Base-by-base conservation (phyloP, 2,888 invertebrate genomes). In the Chrysotoxum bicinctum region DNA sequence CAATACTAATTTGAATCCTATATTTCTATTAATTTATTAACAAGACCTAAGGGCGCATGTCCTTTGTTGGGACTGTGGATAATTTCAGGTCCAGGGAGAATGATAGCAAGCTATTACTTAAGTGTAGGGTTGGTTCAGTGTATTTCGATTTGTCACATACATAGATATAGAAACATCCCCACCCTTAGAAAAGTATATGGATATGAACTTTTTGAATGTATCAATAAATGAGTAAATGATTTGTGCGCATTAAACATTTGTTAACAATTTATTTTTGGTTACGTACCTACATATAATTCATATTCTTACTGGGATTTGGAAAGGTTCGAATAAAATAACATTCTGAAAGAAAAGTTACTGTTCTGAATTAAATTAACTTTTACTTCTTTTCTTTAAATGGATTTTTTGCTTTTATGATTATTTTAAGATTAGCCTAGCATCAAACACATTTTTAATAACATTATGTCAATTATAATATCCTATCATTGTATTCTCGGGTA, bases 11-110 rank as follows among this genome's bases (percentile, higher is more conserved):
- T 52, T 16, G 9, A 56, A 69, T 40, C 16, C 54, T 23, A 56
- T 32, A 16, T 68, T 30, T 30, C 52, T 50, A 62, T 54, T 48
- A 73, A 73, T 69, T 75, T 64, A 56, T 48, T 26, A 32, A 2
- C 3, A 23, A 52, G 35, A 54, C 0, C 19, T 32, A 30, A 45
- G 14, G 9, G 54, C 82, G 77, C 82, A 82, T 82, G 77, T 56
- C 26, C 37, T 72, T 37, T 30, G 62, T 14, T 45, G 14, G n/a
- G n/a, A 40, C 40, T 40, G 5, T 40, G 14, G 23, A 26, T 8
- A 26, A 4, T 40, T 60, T 40, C 23, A 19, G 10, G 32, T 0
- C 12, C 16, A 35, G 19, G 23, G n/a, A 10, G 23, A 60, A n/a
- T 52, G 68, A 58, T 14, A 19, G 14, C 19, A 8, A 23, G 21